These are phyloP conservation scores for Pristionchus maxplancki DNA, from an alignment of 2,888 invertebrate genomes.

Conservation along the genomic window DNA sequence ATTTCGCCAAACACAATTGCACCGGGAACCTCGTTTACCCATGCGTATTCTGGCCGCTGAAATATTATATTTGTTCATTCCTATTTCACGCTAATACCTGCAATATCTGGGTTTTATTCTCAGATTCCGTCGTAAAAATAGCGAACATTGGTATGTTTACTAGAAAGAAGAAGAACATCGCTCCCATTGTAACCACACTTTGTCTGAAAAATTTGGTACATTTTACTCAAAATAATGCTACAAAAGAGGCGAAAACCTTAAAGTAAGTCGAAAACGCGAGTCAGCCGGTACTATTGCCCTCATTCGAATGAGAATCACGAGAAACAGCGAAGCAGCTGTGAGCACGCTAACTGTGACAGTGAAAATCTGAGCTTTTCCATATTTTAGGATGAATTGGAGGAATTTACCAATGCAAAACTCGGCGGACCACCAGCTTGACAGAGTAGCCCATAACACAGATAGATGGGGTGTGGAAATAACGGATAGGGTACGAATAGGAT, in stretches of 20 bases:
- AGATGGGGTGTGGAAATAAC: background rate
- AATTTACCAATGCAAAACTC: background rate
- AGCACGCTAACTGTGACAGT: background rate
- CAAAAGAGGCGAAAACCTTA: background rate
- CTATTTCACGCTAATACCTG: background rate
- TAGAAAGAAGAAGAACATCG: background rate
- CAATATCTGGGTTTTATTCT: background rate
- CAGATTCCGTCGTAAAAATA: background rate
- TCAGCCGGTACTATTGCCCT: background rate
- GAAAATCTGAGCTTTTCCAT: background rate
- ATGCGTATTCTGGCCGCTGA: background rate
- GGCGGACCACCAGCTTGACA: background rate
- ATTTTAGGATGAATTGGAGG: background rate
- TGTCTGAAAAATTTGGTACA: background rate
- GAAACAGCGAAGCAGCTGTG: background rate
- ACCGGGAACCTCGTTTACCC: background rate
- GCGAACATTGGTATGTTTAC: background rate
- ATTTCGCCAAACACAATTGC: background rate
- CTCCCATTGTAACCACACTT: background rate
- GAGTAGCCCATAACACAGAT: background rate
- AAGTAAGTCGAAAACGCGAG: background rate
- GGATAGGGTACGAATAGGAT: background rate
- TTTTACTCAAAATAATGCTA: background rate
- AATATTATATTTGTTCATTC: background rate
- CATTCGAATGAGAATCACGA: background rate